These are phyloP conservation scores for Hassar affinis DNA, from an alignment of 2,113 vertebrate genomes.

Conservation along the genomic window DNA sequence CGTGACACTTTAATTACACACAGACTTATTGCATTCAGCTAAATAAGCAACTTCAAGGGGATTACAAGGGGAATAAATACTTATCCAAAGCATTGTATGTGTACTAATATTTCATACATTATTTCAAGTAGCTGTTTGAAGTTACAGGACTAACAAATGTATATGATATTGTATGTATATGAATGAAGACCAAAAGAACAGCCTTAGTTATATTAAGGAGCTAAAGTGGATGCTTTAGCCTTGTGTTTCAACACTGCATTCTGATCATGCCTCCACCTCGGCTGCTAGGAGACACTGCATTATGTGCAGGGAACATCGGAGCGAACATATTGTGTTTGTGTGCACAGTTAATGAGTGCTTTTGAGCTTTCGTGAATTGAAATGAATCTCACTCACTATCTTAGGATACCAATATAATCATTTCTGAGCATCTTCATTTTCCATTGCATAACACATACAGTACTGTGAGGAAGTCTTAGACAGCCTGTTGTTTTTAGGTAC, in stretches of 20 bases:
- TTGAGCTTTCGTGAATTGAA: slow-evolving; percentile 20
- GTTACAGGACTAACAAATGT: neutral
- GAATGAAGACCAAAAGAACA: neutral
- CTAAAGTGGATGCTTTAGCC: neutral
- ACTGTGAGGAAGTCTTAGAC: no score
- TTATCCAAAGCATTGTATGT: neutral
- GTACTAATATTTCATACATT: neutral
- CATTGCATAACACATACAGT: no score
- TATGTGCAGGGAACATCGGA: neutral
- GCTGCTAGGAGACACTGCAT: slow-evolving; percentile 13
- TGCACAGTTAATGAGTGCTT: slow-evolving; percentile 17
- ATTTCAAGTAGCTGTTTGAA: neutral
- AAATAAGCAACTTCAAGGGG: neutral
- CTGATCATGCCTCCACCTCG: slow-evolving; percentile 12
- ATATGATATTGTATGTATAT: neutral
- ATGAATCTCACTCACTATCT: slow-evolving; percentile 14
- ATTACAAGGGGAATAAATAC: neutral
- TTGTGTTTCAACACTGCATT: slow-evolving; percentile 20
- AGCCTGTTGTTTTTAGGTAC: no score
- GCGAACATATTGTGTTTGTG: slow-evolving; percentile 22
- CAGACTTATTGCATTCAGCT: neutral
- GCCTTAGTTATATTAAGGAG: neutral
- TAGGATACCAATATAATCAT: neutral
- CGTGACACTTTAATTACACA: neutral
- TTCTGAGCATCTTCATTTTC: neutral